Evolutionary conservation across 2,113 vertebrate genomes (phyloP).

Genomic region (Mustela lutreola): DNA sequence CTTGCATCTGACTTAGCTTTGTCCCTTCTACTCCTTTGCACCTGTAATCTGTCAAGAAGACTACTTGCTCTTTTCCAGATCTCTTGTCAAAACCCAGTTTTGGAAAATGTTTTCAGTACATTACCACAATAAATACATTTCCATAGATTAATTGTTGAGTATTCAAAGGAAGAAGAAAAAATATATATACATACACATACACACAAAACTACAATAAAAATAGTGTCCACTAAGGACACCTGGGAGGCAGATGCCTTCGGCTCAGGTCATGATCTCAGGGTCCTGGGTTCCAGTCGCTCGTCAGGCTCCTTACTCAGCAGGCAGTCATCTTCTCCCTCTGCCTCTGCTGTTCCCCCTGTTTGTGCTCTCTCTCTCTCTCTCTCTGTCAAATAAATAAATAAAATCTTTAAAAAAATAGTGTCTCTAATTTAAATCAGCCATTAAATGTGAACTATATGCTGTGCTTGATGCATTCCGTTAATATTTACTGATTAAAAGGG

Average conservation of each 20-base stretch:
- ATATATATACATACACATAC: neutral
- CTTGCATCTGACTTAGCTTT: slow-evolving; percentile 14
- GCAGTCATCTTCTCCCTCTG: too few relatives aligned
- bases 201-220: neutral
- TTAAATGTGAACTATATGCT: neutral
- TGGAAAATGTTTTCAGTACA: slow-evolving; percentile 6
- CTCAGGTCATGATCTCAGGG: too few relatives aligned
- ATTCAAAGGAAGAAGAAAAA: neutral
- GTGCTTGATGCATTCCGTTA: neutral
- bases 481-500: neutral
- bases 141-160: neutral
- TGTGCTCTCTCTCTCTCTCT: too few relatives aligned
- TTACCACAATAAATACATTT: neutral
- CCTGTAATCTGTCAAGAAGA: neutral
- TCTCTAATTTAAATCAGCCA: neutral
- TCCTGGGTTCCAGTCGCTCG: too few relatives aligned
- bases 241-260: too few relatives aligned
- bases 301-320: too few relatives aligned
- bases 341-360: too few relatives aligned
- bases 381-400: too few relatives aligned
- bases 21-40: neutral
- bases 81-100: slow-evolving; percentile 24
- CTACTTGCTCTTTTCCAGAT: slow-evolving; percentile 18
- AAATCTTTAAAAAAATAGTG: neutral
- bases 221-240: neutral